phyloP scores from a whole-genome alignment of 2,797 vertebrate species.

The Microctenopoma steveboyesi region DNA sequence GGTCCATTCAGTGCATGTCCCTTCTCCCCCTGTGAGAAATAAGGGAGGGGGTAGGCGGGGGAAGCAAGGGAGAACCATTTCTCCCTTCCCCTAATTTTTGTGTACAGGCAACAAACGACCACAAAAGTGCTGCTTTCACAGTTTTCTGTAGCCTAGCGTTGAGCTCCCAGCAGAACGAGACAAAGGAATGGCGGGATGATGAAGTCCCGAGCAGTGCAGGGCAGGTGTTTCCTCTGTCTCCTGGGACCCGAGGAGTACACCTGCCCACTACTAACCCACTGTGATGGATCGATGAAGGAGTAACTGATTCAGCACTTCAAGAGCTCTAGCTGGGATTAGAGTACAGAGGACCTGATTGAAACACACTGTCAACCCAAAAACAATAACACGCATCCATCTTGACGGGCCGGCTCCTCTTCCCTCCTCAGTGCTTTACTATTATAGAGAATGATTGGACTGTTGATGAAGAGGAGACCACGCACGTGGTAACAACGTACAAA shows the following conservation, averaged over 20 bases:
- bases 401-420: slow-evolving; percentile 56
- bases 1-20: slow-evolving; percentile 73
- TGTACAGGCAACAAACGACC: slow-evolving; percentile 83
- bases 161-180: slow-evolving; percentile 79
- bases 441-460: slow-evolving; percentile 75
- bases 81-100: slow-evolving; percentile 77
- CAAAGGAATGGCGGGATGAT: slow-evolving; percentile 81
- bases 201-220: slow-evolving; percentile 77
- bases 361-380: slow-evolving; percentile 91
- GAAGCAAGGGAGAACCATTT: slow-evolving; percentile 66
- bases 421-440: slow-evolving; percentile 71
- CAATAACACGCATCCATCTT: slow-evolving; percentile 91
- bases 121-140: slow-evolving; percentile 88
- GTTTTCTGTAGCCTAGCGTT: slow-evolving; percentile 79
- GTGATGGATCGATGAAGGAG: slow-evolving; percentile 88
- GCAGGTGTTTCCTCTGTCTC: slow-evolving; percentile 87
- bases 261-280: slow-evolving; percentile 84
- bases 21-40: slow-evolving; percentile 69
- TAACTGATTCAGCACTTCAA: slow-evolving; percentile 89
- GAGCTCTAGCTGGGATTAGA: slow-evolving; percentile 87
- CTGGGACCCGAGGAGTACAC: slow-evolving; percentile 82
- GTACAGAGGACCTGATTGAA: slow-evolving; percentile 90
- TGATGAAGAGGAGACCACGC: slow-evolving; percentile 71
- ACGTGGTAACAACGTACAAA: slow-evolving; percentile 15
- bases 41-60: slow-evolving; percentile 57